Conservation (phyloP, 2,888 invertebrate genomes). For the Cryptophagus acutangulus region DNA sequence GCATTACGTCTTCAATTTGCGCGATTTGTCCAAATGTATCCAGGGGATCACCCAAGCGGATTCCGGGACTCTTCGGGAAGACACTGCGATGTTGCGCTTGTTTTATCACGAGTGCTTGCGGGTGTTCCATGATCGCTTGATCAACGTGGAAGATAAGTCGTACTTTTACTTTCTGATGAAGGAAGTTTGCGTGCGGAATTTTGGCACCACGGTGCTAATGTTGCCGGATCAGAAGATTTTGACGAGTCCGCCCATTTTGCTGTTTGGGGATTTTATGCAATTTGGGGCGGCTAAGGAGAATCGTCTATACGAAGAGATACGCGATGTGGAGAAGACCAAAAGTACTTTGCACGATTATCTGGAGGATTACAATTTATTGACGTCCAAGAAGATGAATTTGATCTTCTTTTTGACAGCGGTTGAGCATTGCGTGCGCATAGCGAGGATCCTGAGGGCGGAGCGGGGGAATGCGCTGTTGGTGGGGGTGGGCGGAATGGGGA, state of each 20-base stretch:
- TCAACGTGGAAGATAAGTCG: conserved; percentile 74
- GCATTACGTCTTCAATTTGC: conserved; percentile 88
- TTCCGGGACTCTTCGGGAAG: conserved; percentile 60
- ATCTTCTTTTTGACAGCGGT: conserved; percentile 87
- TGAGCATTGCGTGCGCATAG: conserved; percentile 81
- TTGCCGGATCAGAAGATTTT: conserved; percentile 59
- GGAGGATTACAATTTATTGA: conserved; percentile 75
- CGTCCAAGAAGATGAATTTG: conserved; percentile 74
- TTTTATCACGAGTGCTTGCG: conserved; percentile 90
- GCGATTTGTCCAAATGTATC: conserved; percentile 85
- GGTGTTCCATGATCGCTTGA: conserved; percentile 86
- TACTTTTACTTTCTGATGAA: conserved; percentile 73
- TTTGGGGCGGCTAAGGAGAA: conserved; percentile 68
- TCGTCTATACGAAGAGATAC: conserved; percentile 77
- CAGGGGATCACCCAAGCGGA: conserved; percentile 87
- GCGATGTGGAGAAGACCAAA: conserved; percentile 66
- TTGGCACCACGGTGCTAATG: conserved; percentile 56
- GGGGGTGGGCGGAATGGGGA: conserved; percentile 86
- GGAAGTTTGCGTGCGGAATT: conserved; percentile 60
- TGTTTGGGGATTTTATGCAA: conserved; percentile 79
- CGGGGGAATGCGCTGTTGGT: conserved; percentile 85
- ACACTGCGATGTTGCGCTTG: conserved; percentile 66
- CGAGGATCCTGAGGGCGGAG: conserved; percentile 77
- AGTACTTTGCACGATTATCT: conserved; percentile 74
- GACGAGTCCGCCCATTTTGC: conserved; percentile 58